phyloP scores from a whole-genome alignment of 2,888 invertebrate genomes.

The Exocentrus adspersus region DNA sequence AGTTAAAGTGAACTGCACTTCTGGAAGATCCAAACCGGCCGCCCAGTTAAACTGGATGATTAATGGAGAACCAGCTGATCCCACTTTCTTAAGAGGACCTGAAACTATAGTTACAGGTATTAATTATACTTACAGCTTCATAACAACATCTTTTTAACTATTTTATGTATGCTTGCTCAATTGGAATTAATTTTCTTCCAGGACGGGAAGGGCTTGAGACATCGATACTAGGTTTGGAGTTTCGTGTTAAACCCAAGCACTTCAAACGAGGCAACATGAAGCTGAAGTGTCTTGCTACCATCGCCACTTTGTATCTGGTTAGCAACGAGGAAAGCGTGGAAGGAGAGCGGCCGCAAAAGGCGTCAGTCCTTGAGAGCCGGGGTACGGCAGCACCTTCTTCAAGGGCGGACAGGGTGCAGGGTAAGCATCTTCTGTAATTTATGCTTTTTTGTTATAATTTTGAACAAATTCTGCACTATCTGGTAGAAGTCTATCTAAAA shows the following conservation, averaged over 20 bases:
- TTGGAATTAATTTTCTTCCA: slow-evolving; percentile 17
- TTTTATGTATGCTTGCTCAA: background rate
- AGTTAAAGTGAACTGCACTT: slow-evolving; percentile 86
- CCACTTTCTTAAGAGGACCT: slow-evolving; percentile 64
- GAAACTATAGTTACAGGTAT: slow-evolving; percentile 65
- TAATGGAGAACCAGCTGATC: slow-evolving; percentile 78
- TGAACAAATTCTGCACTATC: no score
- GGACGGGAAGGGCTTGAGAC: slow-evolving; percentile 77
- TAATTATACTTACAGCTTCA: no score
- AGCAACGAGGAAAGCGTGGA: slow-evolving; percentile 90
- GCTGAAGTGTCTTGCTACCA: slow-evolving; percentile 88
- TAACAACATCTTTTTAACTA: background rate
- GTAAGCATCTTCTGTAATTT: no score
- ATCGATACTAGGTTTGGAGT: slow-evolving; percentile 80
- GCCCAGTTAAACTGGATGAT: slow-evolving; percentile 88
- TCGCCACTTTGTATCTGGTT: slow-evolving; percentile 86
- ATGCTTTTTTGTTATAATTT: no score
- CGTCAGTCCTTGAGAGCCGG: slow-evolving; percentile 80
- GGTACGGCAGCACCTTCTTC: slow-evolving; percentile 73
- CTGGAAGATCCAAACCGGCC: slow-evolving; percentile 83
- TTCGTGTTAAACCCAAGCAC: slow-evolving; percentile 82
- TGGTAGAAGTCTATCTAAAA: no score
- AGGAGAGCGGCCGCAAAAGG: slow-evolving; percentile 78
- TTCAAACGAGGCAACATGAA: slow-evolving; percentile 88
- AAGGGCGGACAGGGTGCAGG: slow-evolving; percentile 80